Percentiles rank a stretch among this genome's conserved stretches.
Conservation (phyloP, 2,797 vertebrate species). For the Mormyrops attenuatus region DNA sequence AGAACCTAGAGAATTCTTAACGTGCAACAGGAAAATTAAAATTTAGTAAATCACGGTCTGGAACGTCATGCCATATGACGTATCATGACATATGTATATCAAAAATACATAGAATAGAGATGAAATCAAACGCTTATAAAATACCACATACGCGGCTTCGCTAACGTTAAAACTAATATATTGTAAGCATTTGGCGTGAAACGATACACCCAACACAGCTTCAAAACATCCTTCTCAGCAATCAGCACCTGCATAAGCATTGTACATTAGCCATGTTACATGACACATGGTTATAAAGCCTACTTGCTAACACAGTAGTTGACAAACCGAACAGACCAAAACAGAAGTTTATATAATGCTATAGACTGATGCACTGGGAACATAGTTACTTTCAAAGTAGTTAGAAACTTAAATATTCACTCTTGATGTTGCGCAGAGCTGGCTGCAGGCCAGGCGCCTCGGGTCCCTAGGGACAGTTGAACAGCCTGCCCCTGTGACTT, state of each 20-base stretch:
- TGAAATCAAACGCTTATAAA: neutral
- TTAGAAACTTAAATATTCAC: constrained; percentile 99
- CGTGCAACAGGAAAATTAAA: neutral
- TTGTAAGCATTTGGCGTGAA: neutral
- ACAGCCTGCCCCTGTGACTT: constrained; percentile 66
- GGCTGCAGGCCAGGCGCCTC: constrained; percentile 68
- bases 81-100: neutral
- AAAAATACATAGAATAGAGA: neutral
- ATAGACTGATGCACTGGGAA: constrained; percentile 73
- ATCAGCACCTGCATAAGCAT: constrained; percentile 46
- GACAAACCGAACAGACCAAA: constrained; percentile 30
- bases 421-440: constrained; percentile 92
- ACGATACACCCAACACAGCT: neutral
- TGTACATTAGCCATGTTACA: constrained; percentile 15
- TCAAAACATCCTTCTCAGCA: neutral
- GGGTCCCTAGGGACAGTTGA: constrained; percentile 64
- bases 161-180: neutral
- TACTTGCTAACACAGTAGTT: constrained; percentile 29
- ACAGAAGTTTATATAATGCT: constrained; percentile 42
- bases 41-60: neutral
- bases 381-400: constrained; percentile 92
- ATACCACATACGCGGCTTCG: neutral
- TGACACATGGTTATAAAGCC: neutral
- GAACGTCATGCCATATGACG: neutral
- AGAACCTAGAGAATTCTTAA: neutral